Evolutionary conservation across 2,113 vertebrate species (phyloP).

Genomic region (Mesembrinibis cayennensis): DNA sequence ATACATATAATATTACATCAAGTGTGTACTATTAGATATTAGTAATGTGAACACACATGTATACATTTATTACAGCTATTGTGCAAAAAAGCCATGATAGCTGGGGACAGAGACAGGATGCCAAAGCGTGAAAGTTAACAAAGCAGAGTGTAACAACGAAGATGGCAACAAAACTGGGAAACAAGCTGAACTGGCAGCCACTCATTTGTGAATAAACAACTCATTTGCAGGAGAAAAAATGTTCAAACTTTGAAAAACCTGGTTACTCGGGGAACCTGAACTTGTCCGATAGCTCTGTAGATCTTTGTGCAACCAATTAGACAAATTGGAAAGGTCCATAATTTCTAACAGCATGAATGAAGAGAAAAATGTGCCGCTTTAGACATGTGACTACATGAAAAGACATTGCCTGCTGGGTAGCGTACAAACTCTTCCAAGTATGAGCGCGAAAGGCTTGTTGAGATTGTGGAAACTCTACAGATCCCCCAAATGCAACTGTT

Average conservation of each 20-base stretch:
- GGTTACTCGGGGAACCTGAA: not conserved
- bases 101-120: not conserved
- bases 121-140: not conserved
- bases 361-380: not conserved
- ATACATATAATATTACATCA: not conserved
- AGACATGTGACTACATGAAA: not conserved
- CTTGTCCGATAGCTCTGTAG: not conserved
- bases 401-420: not conserved
- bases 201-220: not conserved
- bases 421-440: not conserved
- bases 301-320: not conserved
- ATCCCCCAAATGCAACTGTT: not conserved
- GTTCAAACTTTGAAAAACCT: not conserved
- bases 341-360: not conserved
- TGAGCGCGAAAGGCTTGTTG: not conserved
- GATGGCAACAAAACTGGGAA: not conserved
- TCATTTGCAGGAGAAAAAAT: not conserved
- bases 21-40: not conserved
- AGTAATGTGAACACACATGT: not conserved
- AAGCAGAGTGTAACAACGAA: not conserved
- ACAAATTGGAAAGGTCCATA: not conserved
- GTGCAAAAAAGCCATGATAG: not conserved
- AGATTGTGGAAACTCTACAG: not conserved
- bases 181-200: not conserved
- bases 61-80: not conserved